Evolutionary conservation across 1,140 invertebrate species (phyloP), one percentile per base, ranked within the genome.

Genomic region (Cotesia typhae): DNA sequence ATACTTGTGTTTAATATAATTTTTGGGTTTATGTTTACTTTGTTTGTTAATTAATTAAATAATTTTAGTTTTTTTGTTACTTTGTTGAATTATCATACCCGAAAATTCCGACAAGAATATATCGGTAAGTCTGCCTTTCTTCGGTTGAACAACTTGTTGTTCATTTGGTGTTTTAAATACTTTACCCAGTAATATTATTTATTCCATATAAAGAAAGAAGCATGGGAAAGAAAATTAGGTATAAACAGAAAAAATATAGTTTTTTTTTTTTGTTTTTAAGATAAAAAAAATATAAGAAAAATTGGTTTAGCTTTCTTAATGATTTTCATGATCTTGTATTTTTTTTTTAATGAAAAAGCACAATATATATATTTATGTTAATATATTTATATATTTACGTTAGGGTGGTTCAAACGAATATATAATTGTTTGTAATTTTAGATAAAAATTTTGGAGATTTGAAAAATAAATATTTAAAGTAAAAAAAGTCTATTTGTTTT

Each of bases 41-140:
- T 35, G 12, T 28, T 28, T 7, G 4, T 6, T 12, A 12, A 61
- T 28, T 61, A 6, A 61, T 35, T 28, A 35, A 35, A 61, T 61
- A 61, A 35, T 38, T 55, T 76, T 75, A 72, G 71, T 78, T 73
- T 75, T 76, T 67, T 55, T 36, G 12, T 53, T 69, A 60, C 12
- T 60, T 37, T 69, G 12, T 61, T 37, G 28, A 28, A 28, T 52
- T 67, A 51, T 84, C 87, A 82, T 88, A 90, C 89, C 88, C 87
- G 91, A 90, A 89, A 90, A 90, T 88, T 92, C 91, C 84, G 90
- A 90, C 81, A 90, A 89, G 89, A 92, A 92, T 88, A 92, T 90
- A 89, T 92, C 90, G 91, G 92, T 92, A 87, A 92, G 89, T 90
- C 91, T 92, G 82, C 90, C 90, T 89, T 91, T 92, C 89, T 91